Evolutionary conservation across 30 jellyfish, hydroid and myxozoan species (phyloP), one percentile per base, ranked within the genome.

Genomic region (Aurelia sp.): DNA sequence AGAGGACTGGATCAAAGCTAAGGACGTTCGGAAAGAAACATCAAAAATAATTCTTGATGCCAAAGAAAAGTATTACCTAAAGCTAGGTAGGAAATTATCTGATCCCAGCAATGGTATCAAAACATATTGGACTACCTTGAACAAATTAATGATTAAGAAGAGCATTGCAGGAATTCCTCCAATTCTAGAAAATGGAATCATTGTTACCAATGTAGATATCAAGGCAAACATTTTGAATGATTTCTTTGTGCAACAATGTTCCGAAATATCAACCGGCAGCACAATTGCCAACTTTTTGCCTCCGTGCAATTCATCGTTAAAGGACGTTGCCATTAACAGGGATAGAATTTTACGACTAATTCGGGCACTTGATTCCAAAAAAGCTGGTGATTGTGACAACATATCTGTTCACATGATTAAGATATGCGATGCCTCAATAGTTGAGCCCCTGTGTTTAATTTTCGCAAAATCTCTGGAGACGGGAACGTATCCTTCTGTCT

Each of bases 351-450:
- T 66, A 18, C 66, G 47, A 21, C 35, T 71, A 37, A 73, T 84
- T 3, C 72, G 88, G 15, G 82, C 88, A 16, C 66, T 84, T 19
- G 84, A 84, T 63, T 3, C 81, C 22, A 72, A 73, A 37, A 73
- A 84, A 37, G 94, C 89, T 48, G 79, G 66, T 74, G 89, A 89
- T 21, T 33, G 82, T 63, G 90, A 84, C 47, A 64, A 84, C 63
- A 59, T 71, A n/a, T 84, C 94, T 74, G 75, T 84, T 58, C 71
- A 33, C 21, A 84, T 71, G 94, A 44, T 75, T 86, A 27, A 75
- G 90, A 19, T 90, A 68, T 69, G 60, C 80, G 47, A 27, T 27
- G 2, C 33, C 33, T 27, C 33, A 27, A 27, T 27, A 27, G 33
- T 27, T 27, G 33, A 27, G 65, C 93, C 93, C 80, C 71, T 84